Percentiles rank a stretch among this genome's conserved stretches.
Evolutionary conservation across 1,140 invertebrate species (phyloP).

Genomic region (Drosophila bifasciata): DNA sequence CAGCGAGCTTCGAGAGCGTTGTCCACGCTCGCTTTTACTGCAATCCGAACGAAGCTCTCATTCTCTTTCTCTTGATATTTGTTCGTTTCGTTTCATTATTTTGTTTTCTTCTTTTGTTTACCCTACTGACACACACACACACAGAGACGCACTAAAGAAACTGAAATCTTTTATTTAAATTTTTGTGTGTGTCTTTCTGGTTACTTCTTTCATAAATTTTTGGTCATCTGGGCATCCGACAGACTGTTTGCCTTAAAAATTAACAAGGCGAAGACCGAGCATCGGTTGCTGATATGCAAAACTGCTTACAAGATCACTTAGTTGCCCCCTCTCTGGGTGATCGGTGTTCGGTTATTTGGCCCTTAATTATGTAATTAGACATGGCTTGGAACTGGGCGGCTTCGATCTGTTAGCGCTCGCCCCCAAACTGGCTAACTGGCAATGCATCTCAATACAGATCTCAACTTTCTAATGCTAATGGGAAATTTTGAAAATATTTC

Average conservation of each 20-base stretch:
- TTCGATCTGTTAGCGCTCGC: slow-evolving; percentile 28
- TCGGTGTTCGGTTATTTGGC: slow-evolving; percentile 31
- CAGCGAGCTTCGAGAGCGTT: slow-evolving; percentile 16
- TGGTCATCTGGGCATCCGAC: slow-evolving; percentile 16
- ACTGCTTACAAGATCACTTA: slow-evolving; percentile 42
- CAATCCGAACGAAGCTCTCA: slow-evolving; percentile 51
- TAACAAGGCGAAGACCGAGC: slow-evolving; percentile 38
- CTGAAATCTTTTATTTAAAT: slow-evolving; percentile 79
- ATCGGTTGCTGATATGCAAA: slow-evolving; percentile 53
- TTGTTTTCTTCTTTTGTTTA: slow-evolving; percentile 62
- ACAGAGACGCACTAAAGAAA: slow-evolving; percentile 59
- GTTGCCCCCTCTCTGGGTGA: slow-evolving; percentile 15
- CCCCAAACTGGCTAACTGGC: slow-evolving; percentile 7
- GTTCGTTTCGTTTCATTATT: slow-evolving; percentile 15
- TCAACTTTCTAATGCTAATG: slow-evolving; percentile 75
- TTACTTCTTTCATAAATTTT: slow-evolving; percentile 71
- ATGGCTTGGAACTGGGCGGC: slow-evolving; percentile 8
- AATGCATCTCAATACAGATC: slow-evolving; percentile 12
- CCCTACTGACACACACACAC: slow-evolving; percentile 10
- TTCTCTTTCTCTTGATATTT: slow-evolving; percentile 33
- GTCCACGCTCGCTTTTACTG: slow-evolving; percentile 59
- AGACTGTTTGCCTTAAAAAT: slow-evolving; percentile 55
- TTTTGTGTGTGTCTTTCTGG: slow-evolving; percentile 53
- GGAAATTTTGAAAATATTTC: slow-evolving; percentile 66
- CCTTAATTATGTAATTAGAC: slow-evolving; percentile 66